A percentile compares a stretch with the other conserved stretches of the same genome.
These are phyloP conservation scores for Hanleya hanleyi DNA, from an alignment of 2,888 invertebrate genomes.

Conservation along the genomic window DNA sequence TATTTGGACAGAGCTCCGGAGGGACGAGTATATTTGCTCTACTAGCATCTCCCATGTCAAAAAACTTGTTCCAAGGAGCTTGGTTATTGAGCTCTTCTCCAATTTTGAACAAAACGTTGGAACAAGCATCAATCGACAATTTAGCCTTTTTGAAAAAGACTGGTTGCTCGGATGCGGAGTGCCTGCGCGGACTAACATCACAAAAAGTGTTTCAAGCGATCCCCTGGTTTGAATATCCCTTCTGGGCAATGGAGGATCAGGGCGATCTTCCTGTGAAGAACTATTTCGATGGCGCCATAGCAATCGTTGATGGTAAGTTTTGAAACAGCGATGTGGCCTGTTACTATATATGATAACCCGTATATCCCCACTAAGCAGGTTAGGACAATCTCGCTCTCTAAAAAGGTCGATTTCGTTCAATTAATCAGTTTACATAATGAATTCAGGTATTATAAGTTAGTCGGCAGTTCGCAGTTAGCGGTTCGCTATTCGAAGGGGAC, in stretches of 20 bases:
- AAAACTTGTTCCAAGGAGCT: slow-evolving; percentile 79
- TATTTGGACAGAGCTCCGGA: slow-evolving; percentile 90
- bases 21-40: slow-evolving; percentile 88
- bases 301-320: slow-evolving; percentile 55
- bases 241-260: slow-evolving; percentile 56
- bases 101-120: slow-evolving; percentile 54
- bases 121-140: slow-evolving; percentile 55
- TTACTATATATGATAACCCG: too few relatives aligned
- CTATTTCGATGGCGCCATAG: slow-evolving; percentile 45
- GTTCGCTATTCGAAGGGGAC: too few relatives aligned
- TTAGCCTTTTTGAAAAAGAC: slow-evolving; percentile 47
- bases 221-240: slow-evolving; percentile 55
- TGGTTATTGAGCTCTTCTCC: slow-evolving; percentile 73
- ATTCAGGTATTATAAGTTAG: too few relatives aligned
- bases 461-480: too few relatives aligned
- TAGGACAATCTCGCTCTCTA: too few relatives aligned
- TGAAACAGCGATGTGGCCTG: too few relatives aligned
- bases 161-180: slow-evolving; percentile 38
- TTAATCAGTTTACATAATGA: too few relatives aligned
- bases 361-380: too few relatives aligned
- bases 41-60: slow-evolving; percentile 76
- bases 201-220: slow-evolving; percentile 49
- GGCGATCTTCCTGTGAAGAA: slow-evolving; percentile 50
- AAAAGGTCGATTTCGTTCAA: too few relatives aligned
- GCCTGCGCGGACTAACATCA: slow-evolving; percentile 45